phyloP scores from a whole-genome alignment of 1,140 invertebrate species.

The Coelopa frigida region DNA sequence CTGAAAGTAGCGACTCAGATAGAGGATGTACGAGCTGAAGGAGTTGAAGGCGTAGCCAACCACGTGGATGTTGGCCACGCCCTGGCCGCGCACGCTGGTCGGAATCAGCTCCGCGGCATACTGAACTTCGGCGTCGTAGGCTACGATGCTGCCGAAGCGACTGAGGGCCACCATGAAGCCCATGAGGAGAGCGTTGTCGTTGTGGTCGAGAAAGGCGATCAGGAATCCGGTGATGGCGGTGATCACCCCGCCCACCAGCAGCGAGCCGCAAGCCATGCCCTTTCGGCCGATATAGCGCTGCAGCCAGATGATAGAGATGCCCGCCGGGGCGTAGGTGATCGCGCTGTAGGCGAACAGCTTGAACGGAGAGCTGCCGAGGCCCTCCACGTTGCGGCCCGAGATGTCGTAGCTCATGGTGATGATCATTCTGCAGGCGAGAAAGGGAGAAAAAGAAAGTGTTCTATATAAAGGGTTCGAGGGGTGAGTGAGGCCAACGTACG shows the following conservation, averaged over 20 bases:
- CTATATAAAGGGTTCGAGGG: background rate
- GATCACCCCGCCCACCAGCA: slow-evolving; percentile 49
- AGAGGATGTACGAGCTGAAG: slow-evolving; percentile 41
- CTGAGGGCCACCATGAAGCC: slow-evolving; percentile 48
- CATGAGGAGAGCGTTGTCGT: slow-evolving; percentile 22
- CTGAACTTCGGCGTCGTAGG: slow-evolving; percentile 56
- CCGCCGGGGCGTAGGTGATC: slow-evolving; percentile 49
- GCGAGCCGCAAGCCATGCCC: slow-evolving; percentile 49
- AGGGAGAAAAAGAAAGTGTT: slow-evolving; percentile 2
- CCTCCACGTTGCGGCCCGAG: slow-evolving; percentile 53
- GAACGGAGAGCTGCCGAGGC: slow-evolving; percentile 52
- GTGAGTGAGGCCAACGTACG: slow-evolving; percentile 41
- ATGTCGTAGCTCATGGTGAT: slow-evolving; percentile 56
- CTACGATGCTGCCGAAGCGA: slow-evolving; percentile 53
- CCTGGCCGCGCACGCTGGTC: slow-evolving; percentile 54
- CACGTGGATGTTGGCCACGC: slow-evolving; percentile 51
- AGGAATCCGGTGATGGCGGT: slow-evolving; percentile 39
- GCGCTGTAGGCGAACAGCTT: slow-evolving; percentile 50
- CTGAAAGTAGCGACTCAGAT: slow-evolving; percentile 44
- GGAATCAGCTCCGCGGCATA: slow-evolving; percentile 61
- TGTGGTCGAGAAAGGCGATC: slow-evolving; percentile 26
- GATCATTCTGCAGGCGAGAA: slow-evolving; percentile 47
- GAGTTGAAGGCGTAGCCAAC: slow-evolving; percentile 47
- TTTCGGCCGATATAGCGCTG: slow-evolving; percentile 54
- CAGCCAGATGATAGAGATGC: slow-evolving; percentile 48